Conservation (phyloP, 2,113 vertebrate species). For the pig (Sus scrofa) region DNA sequence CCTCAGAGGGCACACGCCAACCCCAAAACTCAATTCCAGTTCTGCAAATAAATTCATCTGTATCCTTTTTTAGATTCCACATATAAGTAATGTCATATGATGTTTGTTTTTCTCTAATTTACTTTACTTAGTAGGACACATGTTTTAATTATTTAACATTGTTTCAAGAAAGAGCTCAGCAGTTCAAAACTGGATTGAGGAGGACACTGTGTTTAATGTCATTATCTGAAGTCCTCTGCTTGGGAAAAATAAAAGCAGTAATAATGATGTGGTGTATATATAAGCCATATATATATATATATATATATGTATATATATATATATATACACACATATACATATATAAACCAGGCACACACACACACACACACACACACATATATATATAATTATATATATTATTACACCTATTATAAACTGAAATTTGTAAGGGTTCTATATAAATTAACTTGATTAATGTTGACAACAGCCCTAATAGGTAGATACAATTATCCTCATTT, state of each 20-base stretch:
- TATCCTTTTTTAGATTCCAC: no score
- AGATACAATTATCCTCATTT: not conserved
- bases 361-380: no score
- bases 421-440: not conserved
- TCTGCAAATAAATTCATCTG: no score
- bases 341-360: not conserved
- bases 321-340: not conserved
- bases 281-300: not conserved
- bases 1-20: no score
- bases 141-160: not conserved
- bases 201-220: not conserved
- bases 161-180: not conserved
- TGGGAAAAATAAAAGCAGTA: not conserved
- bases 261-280: not conserved
- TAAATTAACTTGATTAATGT: not conserved
- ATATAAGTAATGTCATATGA: no score
- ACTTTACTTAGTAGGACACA: no score
- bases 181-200: not conserved
- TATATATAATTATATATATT: not conserved
- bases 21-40: no score
- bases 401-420: not conserved
- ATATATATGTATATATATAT: not conserved
- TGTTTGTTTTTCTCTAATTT: no score
- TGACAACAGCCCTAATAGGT: not conserved
- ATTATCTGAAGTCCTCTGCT: not conserved